A percentile compares a stretch with the other conserved stretches of the same genome.
These are phyloP conservation scores for Ornithoptera alexandrae DNA, from an alignment of 2,888 invertebrate genomes.

Conservation along the genomic window DNA sequence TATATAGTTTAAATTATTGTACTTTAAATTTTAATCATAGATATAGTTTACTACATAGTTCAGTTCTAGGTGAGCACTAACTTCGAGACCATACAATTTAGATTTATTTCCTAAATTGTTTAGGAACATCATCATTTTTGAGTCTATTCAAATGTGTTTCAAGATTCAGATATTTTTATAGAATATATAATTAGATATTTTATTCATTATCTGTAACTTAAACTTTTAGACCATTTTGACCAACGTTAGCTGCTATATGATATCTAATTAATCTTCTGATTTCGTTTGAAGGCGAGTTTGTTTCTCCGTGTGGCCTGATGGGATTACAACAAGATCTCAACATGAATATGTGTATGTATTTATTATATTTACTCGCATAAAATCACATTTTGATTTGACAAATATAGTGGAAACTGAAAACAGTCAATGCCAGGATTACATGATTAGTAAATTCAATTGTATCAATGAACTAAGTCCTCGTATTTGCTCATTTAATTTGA, in stretches of 20 bases:
- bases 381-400: background rate
- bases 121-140: too few relatives aligned
- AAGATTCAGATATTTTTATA: background rate
- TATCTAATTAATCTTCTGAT: background rate
- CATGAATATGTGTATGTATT: conserved; percentile 87
- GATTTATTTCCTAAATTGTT: too few relatives aligned
- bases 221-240: too few relatives aligned
- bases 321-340: conserved; percentile 83
- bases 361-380: background rate
- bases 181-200: background rate
- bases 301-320: conserved; percentile 93
- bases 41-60: background rate
- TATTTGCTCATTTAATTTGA: too few relatives aligned
- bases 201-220: too few relatives aligned
- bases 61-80: too few relatives aligned
- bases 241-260: background rate
- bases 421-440: background rate
- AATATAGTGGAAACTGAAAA: background rate
- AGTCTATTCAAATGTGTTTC: too few relatives aligned
- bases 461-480: too few relatives aligned
- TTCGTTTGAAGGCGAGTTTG: conserved; percentile 83
- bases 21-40: background rate
- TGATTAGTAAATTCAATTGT: background rate
- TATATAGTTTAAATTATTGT: background rate
- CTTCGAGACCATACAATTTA: too few relatives aligned